Evolutionary conservation across 2,113 vertebrate genomes (phyloP), one percentile per base, ranked within the genome.

Genomic region (Oreochromis aureus): DNA sequence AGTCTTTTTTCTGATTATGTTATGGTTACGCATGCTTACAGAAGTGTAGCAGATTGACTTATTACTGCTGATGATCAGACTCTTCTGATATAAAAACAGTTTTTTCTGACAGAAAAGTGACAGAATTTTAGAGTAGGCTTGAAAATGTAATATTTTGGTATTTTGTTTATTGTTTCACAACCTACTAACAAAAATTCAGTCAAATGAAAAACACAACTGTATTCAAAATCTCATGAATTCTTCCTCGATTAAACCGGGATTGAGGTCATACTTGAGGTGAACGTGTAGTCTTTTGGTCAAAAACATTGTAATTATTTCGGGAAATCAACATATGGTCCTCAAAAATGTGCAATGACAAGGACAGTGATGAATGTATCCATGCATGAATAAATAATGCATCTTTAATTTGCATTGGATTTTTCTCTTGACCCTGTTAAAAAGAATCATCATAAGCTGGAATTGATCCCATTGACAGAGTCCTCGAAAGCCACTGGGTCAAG

Each of bases 351-450:
- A 84, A 58, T 83, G 63, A 81, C 86, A 88, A 85, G 66, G 84
- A 91, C 15, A 22, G 34, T 85, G 63, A 24, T 56, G 34, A 89
- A 91, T 94, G 91, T 91, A 89, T 85, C 88, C 86, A 81, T 34
- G 54, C 66, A 86, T 90, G 80, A 91, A 89, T 87, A 86, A 66
- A 82, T 10, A 63, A 91, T 89, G 85, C 86, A 80, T 34, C 58
- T 55, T 76, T 86, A 55, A 90, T 90, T 86, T 86, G 82, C 85
- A 83, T 85, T 90, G 71, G 63, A 92, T 76, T 93, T 92, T 91
- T 82, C 34, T 89, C 58, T 89, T 95, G 86, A 92, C 89, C 90
- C 66, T 56, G 6, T 95, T 94, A 93, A 93, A 94, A 78, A 91
- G 32, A 58, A n/a, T 89, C 80, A 91, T 61, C 71, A 79, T 41